Evolutionary conservation across 2,888 invertebrate genomes (phyloP).

Genomic region (Hirtodrosophila trivittata): DNA sequence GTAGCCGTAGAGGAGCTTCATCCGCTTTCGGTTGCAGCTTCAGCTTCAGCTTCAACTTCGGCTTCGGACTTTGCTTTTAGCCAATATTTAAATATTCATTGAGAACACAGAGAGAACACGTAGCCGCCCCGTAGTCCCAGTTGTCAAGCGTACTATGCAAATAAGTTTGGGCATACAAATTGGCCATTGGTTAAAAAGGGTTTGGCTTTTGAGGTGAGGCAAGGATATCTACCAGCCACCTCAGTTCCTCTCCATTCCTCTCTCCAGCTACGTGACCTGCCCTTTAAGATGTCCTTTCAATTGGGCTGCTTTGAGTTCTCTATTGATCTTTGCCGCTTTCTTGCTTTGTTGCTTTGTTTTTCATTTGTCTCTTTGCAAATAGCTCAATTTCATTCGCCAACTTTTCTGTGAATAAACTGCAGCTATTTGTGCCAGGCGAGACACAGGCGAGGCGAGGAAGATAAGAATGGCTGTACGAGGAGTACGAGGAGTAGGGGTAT

Average conservation of each 20-base stretch:
- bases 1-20: conserved; percentile 7
- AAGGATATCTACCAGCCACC: background rate
- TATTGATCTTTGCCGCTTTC: conserved; percentile 67
- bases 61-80: conserved; percentile 17
- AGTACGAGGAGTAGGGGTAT: conserved; percentile 4
- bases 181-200: conserved; percentile 64
- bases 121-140: conserved; percentile 5
- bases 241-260: background rate
- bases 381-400: conserved; percentile 70
- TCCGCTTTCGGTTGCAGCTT: conserved; percentile 21
- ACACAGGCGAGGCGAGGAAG: background rate
- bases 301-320: conserved; percentile 52
- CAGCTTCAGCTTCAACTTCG: conserved; percentile 6
- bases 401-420: conserved; percentile 60
- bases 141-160: conserved; percentile 66
- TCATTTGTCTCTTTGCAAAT: conserved; percentile 58
- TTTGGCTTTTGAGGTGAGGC: conserved; percentile 17
- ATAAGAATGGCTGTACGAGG: background rate
- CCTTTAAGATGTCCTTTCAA: conserved; percentile 30
- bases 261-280: conserved; percentile 30
- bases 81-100: conserved; percentile 71
- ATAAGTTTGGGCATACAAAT: conserved; percentile 76
- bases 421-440: background rate
- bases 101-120: conserved; percentile 37
- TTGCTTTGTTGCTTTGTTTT: conserved; percentile 58